phyloP scores from a whole-genome alignment of 2,888 invertebrate genomes.

The Willowsia nigromaculata region DNA sequence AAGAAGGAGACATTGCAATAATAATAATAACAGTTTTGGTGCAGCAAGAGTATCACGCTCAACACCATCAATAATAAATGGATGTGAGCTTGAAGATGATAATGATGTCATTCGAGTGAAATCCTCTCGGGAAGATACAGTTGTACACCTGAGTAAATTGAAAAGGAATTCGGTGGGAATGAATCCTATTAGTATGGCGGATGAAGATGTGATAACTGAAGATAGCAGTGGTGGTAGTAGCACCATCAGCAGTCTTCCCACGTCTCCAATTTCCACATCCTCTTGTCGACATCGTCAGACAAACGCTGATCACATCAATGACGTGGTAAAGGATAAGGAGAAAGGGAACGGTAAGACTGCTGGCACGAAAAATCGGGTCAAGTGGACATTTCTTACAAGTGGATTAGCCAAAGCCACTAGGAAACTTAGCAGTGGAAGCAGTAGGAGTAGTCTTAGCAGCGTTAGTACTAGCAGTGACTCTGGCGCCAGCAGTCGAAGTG shows the following conservation, averaged over 20 bases:
- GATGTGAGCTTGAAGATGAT: background rate
- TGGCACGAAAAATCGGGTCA: constrained; percentile 49
- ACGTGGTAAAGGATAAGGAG: background rate
- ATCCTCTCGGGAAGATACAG: background rate
- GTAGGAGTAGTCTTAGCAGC: constrained; percentile 22
- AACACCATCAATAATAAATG: constrained; percentile 29
- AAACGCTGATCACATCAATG: constrained; percentile 14
- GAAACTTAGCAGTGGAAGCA: constrained; percentile 59
- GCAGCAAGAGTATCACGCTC: background rate
- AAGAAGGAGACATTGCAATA: background rate
- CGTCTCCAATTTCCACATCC: constrained; percentile 2
- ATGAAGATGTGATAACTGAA: constrained; percentile 33
- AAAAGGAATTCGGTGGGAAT: constrained; percentile 8
- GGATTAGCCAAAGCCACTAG: constrained; percentile 65
- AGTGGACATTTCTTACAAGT: constrained; percentile 66
- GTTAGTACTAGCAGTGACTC: constrained; percentile 10
- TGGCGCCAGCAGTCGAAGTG: background rate
- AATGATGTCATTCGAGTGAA: background rate
- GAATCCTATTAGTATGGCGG: constrained; percentile 42
- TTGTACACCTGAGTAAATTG: constrained; percentile 15
- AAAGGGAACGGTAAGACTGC: constrained; percentile 23
- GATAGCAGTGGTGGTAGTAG: constrained; percentile 58
- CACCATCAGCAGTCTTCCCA: constrained; percentile 56
- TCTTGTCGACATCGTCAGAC: background rate
- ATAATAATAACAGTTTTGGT: constrained; percentile 8